A percentile compares a stretch with the other conserved stretches of the same genome.
phyloP scores from a whole-genome alignment of 2,113 vertebrate genomes.

The Microtus oregoni region DNA sequence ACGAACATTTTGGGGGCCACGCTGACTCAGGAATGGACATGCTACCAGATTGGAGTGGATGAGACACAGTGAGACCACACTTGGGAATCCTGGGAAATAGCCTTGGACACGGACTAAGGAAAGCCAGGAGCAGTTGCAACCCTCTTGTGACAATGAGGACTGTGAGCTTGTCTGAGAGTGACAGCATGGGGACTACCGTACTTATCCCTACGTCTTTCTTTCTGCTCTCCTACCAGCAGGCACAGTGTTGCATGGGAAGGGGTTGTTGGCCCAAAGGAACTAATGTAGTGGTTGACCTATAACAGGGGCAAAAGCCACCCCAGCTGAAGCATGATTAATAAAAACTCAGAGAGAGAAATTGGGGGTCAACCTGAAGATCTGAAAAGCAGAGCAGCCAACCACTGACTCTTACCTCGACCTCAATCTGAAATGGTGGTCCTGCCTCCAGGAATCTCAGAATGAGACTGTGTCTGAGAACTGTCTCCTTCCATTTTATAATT shows the following conservation, averaged over 20 bases:
- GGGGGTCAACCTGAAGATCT: no score
- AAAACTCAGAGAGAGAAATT: no score
- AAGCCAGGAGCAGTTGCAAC: background rate
- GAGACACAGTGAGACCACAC: background rate
- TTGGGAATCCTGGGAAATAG: background rate
- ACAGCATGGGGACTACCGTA: rapidly evolving
- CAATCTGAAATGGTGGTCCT: no score
- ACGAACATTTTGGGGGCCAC: background rate
- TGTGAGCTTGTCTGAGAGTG: background rate
- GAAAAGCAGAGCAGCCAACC: no score
- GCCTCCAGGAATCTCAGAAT: no score
- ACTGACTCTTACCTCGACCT: no score
- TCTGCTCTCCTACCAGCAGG: background rate
- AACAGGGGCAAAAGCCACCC: no score
- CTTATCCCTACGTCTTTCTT: no score
- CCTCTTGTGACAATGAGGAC: background rate
- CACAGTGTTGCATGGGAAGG: background rate
- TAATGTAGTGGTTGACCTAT: background rate
- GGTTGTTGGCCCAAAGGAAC: background rate
- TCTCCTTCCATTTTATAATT: no score
- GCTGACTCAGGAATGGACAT: background rate
- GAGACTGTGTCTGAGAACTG: no score
- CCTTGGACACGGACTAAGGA: background rate
- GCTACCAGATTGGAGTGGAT: background rate
- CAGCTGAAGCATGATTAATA: no score